A percentile compares a stretch with the other conserved stretches of the same genome.
These are phyloP conservation scores for Eulemur macaco DNA, from an alignment of 2,113 vertebrate species.

Conservation along the genomic window DNA sequence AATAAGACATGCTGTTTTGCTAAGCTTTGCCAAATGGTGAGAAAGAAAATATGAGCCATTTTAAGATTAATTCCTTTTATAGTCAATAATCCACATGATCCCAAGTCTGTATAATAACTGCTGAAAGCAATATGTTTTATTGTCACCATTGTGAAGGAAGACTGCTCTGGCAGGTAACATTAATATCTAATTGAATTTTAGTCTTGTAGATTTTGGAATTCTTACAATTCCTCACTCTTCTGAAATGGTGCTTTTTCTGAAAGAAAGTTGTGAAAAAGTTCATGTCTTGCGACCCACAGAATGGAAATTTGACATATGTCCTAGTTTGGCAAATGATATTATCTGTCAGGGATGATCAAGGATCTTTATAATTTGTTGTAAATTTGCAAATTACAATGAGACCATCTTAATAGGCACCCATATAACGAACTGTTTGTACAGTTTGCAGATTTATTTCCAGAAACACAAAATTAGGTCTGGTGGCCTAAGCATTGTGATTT, in stretches of 20 bases:
- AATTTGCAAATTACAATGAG: slow-evolving; percentile 71
- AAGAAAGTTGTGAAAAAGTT: slow-evolving; percentile 48
- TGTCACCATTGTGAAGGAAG: background rate
- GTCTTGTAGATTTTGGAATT: slow-evolving; percentile 48
- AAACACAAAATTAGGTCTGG: slow-evolving; percentile 19
- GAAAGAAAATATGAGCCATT: background rate
- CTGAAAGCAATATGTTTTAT: background rate
- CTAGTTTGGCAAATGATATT: slow-evolving; percentile 34
- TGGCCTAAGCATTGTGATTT: slow-evolving; percentile 64
- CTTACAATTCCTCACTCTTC: slow-evolving; percentile 45
- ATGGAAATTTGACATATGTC: background rate
- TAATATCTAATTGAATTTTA: slow-evolving; percentile 58
- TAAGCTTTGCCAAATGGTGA: too few species aligned
- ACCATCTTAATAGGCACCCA: slow-evolving; percentile 54
- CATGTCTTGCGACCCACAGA: slow-evolving; percentile 28
- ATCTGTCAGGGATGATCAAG: slow-evolving; percentile 27
- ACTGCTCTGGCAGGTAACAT: background rate
- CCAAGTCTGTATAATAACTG: background rate
- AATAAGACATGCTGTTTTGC: too few species aligned
- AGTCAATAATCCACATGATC: background rate
- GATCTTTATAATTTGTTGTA: background rate
- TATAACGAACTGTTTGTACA: slow-evolving; percentile 57
- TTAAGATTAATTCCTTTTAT: background rate
- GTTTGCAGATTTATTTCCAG: slow-evolving; percentile 5
- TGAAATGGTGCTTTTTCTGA: slow-evolving; percentile 40